A percentile compares a stretch with the other conserved stretches of the same genome.
phyloP scores from a whole-genome alignment of 2,888 invertebrate species.

The Troides aeacus region DNA sequence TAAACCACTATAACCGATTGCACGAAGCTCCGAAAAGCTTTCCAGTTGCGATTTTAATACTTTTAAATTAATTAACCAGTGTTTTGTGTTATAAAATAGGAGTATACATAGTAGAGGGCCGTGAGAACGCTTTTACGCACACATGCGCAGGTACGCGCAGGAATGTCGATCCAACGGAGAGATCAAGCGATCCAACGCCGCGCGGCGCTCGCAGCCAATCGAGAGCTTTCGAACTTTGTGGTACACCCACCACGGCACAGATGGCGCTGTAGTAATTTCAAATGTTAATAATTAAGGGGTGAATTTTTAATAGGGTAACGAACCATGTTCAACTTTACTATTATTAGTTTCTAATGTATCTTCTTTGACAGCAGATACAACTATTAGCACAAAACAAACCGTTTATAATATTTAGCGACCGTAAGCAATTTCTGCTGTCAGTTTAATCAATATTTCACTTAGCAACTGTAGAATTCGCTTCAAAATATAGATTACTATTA shows the following conservation, averaged over 20 bases:
- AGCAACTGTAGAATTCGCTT: not conserved
- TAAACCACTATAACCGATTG: constrained; percentile 44
- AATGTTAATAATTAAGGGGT: constrained; percentile 42
- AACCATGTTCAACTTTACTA: not conserved
- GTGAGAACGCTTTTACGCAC: constrained; percentile 71
- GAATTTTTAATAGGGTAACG: constrained; percentile 36
- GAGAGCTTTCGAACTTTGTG: constrained; percentile 65
- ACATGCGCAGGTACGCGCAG: constrained; percentile 71
- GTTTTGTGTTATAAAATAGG: constrained; percentile 22
- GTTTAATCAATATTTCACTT: constrained; percentile 39
- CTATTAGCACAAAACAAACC: not conserved
- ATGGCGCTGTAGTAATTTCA: constrained; percentile 53
- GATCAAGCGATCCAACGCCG: constrained; percentile 73
- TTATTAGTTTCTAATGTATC: constrained; percentile 11
- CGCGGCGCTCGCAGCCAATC: constrained; percentile 61
- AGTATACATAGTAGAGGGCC: constrained; percentile 45
- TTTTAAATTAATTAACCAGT: constrained; percentile 24
- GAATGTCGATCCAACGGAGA: constrained; percentile 80
- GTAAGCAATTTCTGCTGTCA: not conserved
- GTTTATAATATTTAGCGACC: not conserved
- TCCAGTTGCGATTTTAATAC: constrained; percentile 34
- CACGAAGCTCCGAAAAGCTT: constrained; percentile 37
- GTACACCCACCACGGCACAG: constrained; percentile 52
- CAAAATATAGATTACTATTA: not conserved
- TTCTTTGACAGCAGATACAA: not conserved